Evolutionary conservation across 2,113 vertebrate genomes (phyloP), one percentile per base, ranked within the genome.

Genomic region (Junco hyemalis): DNA sequence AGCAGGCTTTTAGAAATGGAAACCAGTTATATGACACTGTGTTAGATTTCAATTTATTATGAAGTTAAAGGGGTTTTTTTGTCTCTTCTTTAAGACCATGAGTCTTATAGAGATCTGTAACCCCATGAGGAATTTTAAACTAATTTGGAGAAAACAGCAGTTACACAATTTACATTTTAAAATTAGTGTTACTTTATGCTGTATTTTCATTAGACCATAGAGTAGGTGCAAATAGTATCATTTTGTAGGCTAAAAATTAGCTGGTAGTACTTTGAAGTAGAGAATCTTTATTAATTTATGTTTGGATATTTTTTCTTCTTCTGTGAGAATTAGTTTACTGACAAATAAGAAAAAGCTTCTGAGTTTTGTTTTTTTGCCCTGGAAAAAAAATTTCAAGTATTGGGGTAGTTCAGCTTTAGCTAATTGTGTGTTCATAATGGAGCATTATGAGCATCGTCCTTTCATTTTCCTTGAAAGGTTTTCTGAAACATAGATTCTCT

Each of bases 361-460:
- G 26, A 20, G 15, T 45, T 79, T 72, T 79, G 47, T 51, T 8
- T n/a, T n/a, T 83, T 63, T 74, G n/a, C 29, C 42, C 9, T 57
- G 14, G 35, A 14, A 65, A 70, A 60, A 80, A 22, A 6, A 0
- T 0, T 1, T 24, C 1, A 11, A 85, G 13, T 72, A 6, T 25
- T 42, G 25, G 22, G 78, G n/a, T 47, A 38, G 36, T 60, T 79
- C 26, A 64, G 2, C 66, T 72, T 65, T 7, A 81, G 35, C 29
- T 50, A 22, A 72, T 80, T 60, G 13, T 77, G 1, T 48, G 31
- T 42, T 91, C 7, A 28, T 73, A 57, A n/a, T 44, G 50, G 28
- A 45, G 63, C 19, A 15, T 91, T 94, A 35, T 26, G 13, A 86
- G 19, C 47, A 12, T 63, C 18, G 14, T 85, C 29, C 60, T 70